Conservation (phyloP, 2,797 vertebrate species). For the Acanthurus tractus region DNA sequence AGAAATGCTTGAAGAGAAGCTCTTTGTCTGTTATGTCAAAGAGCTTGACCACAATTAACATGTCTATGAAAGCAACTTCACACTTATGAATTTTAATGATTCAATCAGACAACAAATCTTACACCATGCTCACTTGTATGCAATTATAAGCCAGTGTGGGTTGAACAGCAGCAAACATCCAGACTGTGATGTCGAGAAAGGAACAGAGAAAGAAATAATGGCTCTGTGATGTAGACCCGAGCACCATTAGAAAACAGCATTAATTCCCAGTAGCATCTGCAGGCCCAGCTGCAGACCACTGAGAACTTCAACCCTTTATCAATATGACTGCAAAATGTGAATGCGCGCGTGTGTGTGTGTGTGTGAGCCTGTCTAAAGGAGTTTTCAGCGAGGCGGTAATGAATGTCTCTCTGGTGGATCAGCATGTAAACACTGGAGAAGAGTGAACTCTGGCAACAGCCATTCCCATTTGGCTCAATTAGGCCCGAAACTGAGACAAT, state of each 20-base stretch:
- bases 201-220: constrained; percentile 60
- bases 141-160: constrained; percentile 55
- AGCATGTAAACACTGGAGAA: constrained; percentile 84
- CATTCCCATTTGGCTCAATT: constrained; percentile 91
- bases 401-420: constrained; percentile 80
- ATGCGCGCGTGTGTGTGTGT: constrained; percentile 25
- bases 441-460: constrained; percentile 86
- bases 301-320: constrained; percentile 72
- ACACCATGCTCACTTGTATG: constrained; percentile 41
- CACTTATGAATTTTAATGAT: constrained; percentile 54
- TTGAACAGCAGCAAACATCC: constrained; percentile 54
- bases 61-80: constrained; percentile 46
- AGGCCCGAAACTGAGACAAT: constrained; percentile 85
- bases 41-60: constrained; percentile 63
- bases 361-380: constrained; percentile 62
- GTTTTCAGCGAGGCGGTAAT: constrained; percentile 77
- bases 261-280: constrained; percentile 78
- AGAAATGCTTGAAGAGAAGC: constrained; percentile 28
- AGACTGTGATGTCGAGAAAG: constrained; percentile 45
- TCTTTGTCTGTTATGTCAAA: constrained; percentile 44
- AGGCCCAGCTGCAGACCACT: constrained; percentile 66
- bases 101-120: constrained; percentile 54
- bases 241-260: constrained; percentile 70
- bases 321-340: constrained; percentile 65
- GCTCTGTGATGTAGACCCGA: constrained; percentile 63